Evolutionary conservation across 2,797 vertebrate species (phyloP).

Genomic region (Perodicticus potto): DNA sequence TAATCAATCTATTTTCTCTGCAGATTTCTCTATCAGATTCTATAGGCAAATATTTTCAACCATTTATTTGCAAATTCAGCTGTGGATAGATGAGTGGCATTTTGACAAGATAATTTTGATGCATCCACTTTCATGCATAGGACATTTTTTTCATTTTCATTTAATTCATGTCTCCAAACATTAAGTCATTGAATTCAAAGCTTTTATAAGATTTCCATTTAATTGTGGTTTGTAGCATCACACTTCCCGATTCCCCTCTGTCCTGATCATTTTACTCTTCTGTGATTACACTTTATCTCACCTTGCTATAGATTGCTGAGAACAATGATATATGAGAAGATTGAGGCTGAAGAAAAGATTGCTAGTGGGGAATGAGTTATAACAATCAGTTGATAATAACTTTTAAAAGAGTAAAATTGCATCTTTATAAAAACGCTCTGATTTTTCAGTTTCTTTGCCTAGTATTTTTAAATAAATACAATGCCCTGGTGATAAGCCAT

Average conservation of each 20-base stretch:
- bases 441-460: not conserved
- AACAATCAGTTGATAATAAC: not conserved
- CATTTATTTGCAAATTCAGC: slow-evolving; percentile 20
- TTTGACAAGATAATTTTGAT: slow-evolving; percentile 18
- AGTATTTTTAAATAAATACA: slow-evolving; percentile 61
- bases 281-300: not conserved
- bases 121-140: not conserved
- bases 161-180: not conserved
- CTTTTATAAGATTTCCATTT: not conserved
- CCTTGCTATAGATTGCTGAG: not conserved
- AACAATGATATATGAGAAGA: not conserved
- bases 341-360: slow-evolving; percentile 11
- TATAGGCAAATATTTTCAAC: not conserved
- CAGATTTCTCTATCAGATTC: not conserved
- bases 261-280: not conserved
- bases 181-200: not conserved
- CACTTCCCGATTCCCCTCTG: not conserved
- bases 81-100: not conserved
- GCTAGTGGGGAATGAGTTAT: not conserved
- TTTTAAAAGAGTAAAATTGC: slow-evolving; percentile 47
- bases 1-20: slow-evolving; percentile 27
- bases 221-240: not conserved
- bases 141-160: not conserved
- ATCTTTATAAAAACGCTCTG: not conserved
- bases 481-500: slow-evolving; percentile 4